Conservation (phyloP, 2,888 invertebrate species). For the Zaprionus bogoriensis region DNA sequence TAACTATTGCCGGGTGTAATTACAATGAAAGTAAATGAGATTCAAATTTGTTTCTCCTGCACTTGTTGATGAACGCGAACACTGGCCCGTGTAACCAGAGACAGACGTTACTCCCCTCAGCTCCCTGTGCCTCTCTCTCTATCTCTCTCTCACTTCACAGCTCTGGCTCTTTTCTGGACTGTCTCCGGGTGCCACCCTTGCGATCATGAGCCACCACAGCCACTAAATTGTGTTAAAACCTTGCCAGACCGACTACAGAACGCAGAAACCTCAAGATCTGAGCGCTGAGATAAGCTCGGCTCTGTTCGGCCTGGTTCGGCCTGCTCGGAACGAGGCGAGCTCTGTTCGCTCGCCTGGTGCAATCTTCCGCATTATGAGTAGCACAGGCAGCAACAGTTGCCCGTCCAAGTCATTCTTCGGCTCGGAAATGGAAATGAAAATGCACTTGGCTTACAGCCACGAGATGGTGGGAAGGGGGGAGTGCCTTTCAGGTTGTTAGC, state of each 20-base stretch:
- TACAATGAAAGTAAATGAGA: constrained; percentile 68
- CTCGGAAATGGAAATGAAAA: constrained; percentile 73
- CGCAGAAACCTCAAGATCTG: constrained; percentile 77
- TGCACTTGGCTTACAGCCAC: constrained; percentile 70
- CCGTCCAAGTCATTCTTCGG: constrained; percentile 21
- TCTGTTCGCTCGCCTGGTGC: constrained; percentile 54
- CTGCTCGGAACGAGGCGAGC: constrained; percentile 38
- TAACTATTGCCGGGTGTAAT: constrained; percentile 37
- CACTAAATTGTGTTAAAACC: constrained; percentile 77
- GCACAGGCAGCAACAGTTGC: constrained; percentile 11
- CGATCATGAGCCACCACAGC: constrained; percentile 50
- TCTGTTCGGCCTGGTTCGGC: constrained; percentile 4
- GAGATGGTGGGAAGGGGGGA: not conserved
- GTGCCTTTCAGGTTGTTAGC: constrained; percentile 69
- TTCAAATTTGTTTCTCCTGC: constrained; percentile 65
- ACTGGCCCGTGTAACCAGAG: constrained; percentile 49
- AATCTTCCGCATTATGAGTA: constrained; percentile 78
- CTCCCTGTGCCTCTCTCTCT: not conserved
- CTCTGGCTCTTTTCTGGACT: constrained; percentile 24
- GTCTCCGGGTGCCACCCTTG: constrained; percentile 53
- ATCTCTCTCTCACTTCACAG: not conserved
- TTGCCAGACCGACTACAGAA: constrained; percentile 65
- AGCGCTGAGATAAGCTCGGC: constrained; percentile 53
- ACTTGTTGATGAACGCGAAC: constrained; percentile 54
- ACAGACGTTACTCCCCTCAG: constrained; percentile 15